Conservation (phyloP, 2,888 invertebrate species). For the Hyposoter dolosus region DNA sequence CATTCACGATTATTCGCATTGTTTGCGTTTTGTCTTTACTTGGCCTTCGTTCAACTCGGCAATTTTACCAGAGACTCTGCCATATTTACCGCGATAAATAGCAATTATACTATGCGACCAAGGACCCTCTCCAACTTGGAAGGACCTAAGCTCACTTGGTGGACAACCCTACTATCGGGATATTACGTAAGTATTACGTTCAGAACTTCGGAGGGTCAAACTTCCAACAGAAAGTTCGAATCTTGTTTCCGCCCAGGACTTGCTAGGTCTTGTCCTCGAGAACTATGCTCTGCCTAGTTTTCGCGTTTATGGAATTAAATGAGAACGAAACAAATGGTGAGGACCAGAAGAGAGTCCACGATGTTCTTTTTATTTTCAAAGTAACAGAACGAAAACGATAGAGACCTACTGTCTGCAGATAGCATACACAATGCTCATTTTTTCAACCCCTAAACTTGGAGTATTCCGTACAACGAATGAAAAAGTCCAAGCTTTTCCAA, state of each 20-base stretch:
- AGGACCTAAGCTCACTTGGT: conserved; percentile 44
- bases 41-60: conserved; percentile 29
- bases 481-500: conserved; percentile 32
- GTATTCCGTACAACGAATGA: not conserved
- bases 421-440: conserved; percentile 37
- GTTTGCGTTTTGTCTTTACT: conserved; percentile 16
- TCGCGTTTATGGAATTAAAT: not conserved
- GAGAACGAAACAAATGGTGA: conserved; percentile 15
- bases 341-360: conserved; percentile 12
- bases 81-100: conserved; percentile 75
- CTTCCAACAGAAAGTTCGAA: conserved; percentile 58
- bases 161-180: conserved; percentile 37
- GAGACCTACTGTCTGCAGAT: conserved; percentile 24
- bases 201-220: conserved; percentile 34
- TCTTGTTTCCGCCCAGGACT: conserved; percentile 32
- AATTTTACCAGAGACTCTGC: conserved; percentile 36
- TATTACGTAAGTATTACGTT: conserved; percentile 51
- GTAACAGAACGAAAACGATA: conserved; percentile 53
- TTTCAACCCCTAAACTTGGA: conserved; percentile 13
- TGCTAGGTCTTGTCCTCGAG: conserved; percentile 15
- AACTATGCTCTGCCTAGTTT: conserved; percentile 10
- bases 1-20: conserved; percentile 29
- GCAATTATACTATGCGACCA: conserved; percentile 75
- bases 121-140: conserved; percentile 62
- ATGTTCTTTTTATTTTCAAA: conserved; percentile 34